Evolutionary conservation across 35 echinoderm and acorn worm genomes (phyloP), one percentile per base, ranked within the genome.

Genomic region (Hemicentrotus pulcherrimus): DNA sequence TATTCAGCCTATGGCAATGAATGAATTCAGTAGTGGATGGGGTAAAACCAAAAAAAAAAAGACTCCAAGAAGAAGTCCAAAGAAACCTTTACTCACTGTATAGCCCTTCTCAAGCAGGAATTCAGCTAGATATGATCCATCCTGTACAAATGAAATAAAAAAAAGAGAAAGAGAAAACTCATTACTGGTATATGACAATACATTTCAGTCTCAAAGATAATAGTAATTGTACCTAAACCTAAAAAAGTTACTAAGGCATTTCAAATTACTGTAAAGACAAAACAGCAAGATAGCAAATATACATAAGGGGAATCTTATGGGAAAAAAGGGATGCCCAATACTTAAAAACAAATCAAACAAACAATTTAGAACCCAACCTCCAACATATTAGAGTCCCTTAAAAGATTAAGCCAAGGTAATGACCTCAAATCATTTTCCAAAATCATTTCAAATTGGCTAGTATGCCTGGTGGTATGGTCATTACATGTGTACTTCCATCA

Each of bases 101-200:
- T 99, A 99, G 11, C 98, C 98, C 90, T 99, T 99, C 9, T 96
- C 95, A 52, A 99, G 94, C 8, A 99, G 97, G 55, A 99, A 96
- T 92, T 99, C 98, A 86, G 98, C 98, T 28, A 99, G 94, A 71
- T 99, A 99, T 6, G 98, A 99, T 35, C 98, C 98, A 99, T 99
- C 98, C 98, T 99, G 95, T 11, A 50, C 94, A 96, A 94, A 92
- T 15, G 94, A 96, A 91, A 30, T 4, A 59, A 32, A 2, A 19
- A 9, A 31, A 58, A 48, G 48, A 93, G 2, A 28, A 78, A 78
- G 19, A n/a, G 22, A 78, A 28, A 78, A 41, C 35, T 28, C 19
- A 78, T 6, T 7, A n/a, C 6, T 3, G 19, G 19, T 5, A 78
- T 78, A 55, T 55, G 0, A 11, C 50, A 55, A 55, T 13, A 55